Conservation (phyloP, 2,113 vertebrate species). For the Mus musculus region DNA sequence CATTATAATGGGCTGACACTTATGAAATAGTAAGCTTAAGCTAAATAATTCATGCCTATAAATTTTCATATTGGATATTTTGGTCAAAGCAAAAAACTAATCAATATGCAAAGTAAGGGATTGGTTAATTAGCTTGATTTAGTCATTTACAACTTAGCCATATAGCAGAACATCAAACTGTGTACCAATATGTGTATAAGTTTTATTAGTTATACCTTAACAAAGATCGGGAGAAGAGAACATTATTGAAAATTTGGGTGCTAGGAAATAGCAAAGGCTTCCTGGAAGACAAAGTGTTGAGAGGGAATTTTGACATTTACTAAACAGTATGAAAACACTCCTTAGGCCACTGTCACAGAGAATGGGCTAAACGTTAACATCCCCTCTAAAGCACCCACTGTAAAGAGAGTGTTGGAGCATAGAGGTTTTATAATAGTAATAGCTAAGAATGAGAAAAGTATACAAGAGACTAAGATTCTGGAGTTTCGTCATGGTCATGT, state of each 20-base stretch:
- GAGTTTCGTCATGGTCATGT: neutral
- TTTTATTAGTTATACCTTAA: neutral
- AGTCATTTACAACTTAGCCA: neutral
- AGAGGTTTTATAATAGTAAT: neutral
- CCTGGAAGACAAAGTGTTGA: neutral
- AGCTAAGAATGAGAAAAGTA: neutral
- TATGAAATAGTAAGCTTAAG: neutral
- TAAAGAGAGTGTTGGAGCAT: neutral
- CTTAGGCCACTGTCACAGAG: neutral
- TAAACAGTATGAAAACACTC: neutral
- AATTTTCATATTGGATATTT: neutral
- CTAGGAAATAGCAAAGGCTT: neutral
- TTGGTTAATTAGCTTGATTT: neutral
- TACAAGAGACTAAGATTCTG: neutral
- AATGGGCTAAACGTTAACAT: neutral
- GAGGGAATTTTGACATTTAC: neutral
- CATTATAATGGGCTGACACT: too few relatives aligned
- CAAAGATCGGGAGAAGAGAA: neutral
- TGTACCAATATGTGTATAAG: neutral
- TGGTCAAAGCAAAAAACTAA: neutral
- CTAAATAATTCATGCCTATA: neutral
- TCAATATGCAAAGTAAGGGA: neutral
- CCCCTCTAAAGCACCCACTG: neutral
- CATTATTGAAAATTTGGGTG: neutral
- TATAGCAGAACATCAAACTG: neutral